These are phyloP conservation scores for Micronycteris hirsuta DNA, from an alignment of 2,113 vertebrate genomes.

Conservation along the genomic window DNA sequence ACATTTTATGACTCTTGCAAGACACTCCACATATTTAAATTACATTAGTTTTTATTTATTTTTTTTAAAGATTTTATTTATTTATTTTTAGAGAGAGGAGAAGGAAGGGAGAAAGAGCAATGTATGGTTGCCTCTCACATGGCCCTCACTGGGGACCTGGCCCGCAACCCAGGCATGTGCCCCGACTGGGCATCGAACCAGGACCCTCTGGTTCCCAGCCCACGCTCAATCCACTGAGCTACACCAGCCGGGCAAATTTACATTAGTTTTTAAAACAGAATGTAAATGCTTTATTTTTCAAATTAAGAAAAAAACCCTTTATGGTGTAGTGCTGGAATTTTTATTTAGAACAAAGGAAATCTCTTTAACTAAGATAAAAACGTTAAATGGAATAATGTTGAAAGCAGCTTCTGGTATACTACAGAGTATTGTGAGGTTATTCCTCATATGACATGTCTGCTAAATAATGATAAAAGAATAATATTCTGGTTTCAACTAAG, in stretches of 20 bases:
- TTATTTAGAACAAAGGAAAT: neutral
- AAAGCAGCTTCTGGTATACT: neutral
- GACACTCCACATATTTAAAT: neutral
- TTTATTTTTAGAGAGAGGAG: too few species aligned
- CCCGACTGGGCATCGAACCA: too few species aligned
- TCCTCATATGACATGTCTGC: neutral
- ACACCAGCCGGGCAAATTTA: too few species aligned
- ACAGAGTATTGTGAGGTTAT: neutral
- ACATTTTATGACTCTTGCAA: neutral
- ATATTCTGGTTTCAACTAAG: constrained; percentile 23
- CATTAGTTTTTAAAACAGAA: neutral
- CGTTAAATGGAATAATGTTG: neutral
- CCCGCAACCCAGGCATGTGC: too few species aligned
- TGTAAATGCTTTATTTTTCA: constrained; percentile 26
- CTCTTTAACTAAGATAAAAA: constrained; percentile 23
- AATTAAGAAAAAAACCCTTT: neutral
- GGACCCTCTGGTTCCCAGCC: too few species aligned
- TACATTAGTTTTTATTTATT: neutral
- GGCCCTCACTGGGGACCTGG: too few species aligned
- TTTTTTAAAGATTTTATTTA: too few species aligned
- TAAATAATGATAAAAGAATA: constrained; percentile 30
- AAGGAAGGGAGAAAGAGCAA: too few species aligned
- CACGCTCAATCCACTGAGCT: too few species aligned
- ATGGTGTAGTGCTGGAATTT: neutral
- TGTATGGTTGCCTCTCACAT: too few species aligned